Conservation (phyloP, 2,113 vertebrate species). For the Oreochromis spilurus region DNA sequence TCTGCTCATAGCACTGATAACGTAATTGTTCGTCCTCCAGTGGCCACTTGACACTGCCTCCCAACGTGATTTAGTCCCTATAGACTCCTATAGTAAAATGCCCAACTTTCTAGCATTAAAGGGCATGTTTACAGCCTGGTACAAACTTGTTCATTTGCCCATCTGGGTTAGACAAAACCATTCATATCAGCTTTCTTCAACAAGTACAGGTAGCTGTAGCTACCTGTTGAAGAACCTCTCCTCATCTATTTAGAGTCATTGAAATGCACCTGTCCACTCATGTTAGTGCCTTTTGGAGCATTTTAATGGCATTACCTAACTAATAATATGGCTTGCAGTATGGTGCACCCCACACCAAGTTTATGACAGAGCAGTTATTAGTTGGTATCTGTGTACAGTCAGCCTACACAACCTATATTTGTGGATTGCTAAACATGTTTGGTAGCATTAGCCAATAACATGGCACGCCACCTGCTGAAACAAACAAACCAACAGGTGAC, state of each 20-base stretch:
- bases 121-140: neutral
- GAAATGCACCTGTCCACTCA: neutral
- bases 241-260: neutral
- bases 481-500: fast-evolving
- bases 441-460: neutral
- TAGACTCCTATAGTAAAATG: neutral
- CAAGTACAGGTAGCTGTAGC: neutral
- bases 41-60: neutral
- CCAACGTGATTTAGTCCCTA: neutral
- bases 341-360: neutral
- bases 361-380: neutral
- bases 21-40: neutral
- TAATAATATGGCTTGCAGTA: neutral
- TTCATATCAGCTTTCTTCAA: neutral
- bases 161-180: neutral
- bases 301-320: neutral
- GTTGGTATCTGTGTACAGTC: too few species aligned
- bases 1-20: neutral
- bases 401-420: neutral
- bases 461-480: neutral
- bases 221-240: neutral
- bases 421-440: fast-evolving
- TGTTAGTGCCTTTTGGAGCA: neutral
- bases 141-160: neutral
- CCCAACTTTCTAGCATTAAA: neutral